Conservation (phyloP, 2,113 vertebrate species). For the Pantherophis guttatus region DNA sequence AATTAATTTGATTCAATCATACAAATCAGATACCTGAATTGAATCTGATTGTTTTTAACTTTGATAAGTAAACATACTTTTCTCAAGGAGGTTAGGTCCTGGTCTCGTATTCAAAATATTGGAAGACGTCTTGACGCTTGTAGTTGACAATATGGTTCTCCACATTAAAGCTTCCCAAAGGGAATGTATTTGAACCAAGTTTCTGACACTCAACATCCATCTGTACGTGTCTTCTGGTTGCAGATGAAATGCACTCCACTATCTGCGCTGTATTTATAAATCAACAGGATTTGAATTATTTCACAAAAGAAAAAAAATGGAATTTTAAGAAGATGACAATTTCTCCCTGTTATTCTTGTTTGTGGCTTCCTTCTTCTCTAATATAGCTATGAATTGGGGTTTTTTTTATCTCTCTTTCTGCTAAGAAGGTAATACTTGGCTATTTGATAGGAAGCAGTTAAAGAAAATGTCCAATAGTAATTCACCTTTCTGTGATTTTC, state of each 20-base stretch:
- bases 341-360: background rate
- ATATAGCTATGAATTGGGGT: background rate
- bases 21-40: background rate
- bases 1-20: background rate
- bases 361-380: background rate
- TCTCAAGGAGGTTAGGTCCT: background rate
- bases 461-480: background rate
- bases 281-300: background rate
- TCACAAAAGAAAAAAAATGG: background rate
- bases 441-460: background rate
- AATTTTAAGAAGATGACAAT: background rate
- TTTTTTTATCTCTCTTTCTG: background rate
- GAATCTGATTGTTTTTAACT: background rate
- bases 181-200: background rate
- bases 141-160: background rate
- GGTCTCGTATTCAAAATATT: background rate
- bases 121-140: background rate
- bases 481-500: background rate
- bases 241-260: background rate
- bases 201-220: background rate
- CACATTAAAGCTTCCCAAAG: background rate
- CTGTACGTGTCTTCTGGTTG: background rate
- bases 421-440: background rate
- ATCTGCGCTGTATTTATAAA: background rate
- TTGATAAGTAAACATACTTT: background rate